Evolutionary conservation across 2,797 vertebrate species (phyloP), one percentile per base, ranked within the genome.

Genomic region (Nannoperca obscura): DNA sequence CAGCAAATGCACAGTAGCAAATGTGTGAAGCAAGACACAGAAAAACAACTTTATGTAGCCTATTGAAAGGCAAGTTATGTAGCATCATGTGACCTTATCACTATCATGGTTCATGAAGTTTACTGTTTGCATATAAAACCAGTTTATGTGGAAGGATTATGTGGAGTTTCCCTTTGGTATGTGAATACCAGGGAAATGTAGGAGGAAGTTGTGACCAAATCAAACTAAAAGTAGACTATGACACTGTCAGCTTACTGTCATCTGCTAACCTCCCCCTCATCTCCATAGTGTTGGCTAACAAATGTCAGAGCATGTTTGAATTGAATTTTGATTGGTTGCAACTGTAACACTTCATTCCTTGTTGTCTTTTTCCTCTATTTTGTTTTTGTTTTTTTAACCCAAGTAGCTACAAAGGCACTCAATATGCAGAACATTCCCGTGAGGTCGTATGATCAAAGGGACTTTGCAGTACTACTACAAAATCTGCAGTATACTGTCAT

Each of bases 41-140:
- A 27, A 44, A 13, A 47, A 46, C 10, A 0, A 59, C 47, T 0
- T n/a, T 5, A 40, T 11, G 11, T 58, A 42, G 24, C 44, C 13
- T 44, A 1, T 36, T 46, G 10, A 42, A 49, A 19, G n/a, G 15
- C 49, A 44, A 17, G 3, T 64, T 4, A 53, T 66, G 75, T 83
- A 87, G 76, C 49, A 81, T 73, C 36, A 42, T 74, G 53, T 69
- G 6, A 86, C 62, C 38, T 11, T 40, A 38, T 74, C 12, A 10
- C 30, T 75, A 15, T 30, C 36, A 12, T 30, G 0, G 15, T 60
- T 67, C 14, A 22, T 72, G 19, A 30, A 36, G 22, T 55, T 75
- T 27, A 60, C 36, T 44, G 42, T 73, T 52, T 75, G 52, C 63
- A 20, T 34, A 17, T 36, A 47, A 38, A 78, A 71, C 19, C 20